Percentiles rank a stretch among this genome's conserved stretches.
Evolutionary conservation across 2,888 invertebrate genomes (phyloP).

Genomic region (Scaptomyza caliginosa): DNA sequence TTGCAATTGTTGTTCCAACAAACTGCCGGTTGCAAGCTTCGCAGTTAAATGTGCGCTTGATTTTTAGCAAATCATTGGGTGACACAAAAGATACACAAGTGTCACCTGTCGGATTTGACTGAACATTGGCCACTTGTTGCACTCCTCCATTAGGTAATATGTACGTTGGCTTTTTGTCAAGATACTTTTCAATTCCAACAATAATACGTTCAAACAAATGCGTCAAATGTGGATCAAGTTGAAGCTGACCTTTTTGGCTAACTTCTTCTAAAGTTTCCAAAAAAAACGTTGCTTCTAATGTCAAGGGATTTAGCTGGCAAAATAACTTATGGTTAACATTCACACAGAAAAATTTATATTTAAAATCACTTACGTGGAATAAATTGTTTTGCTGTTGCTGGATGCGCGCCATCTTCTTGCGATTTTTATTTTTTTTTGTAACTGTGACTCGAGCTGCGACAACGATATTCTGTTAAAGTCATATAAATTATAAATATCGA

Average conservation of each 20-base stretch:
- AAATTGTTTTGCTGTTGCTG: constrained; percentile 21
- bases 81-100: constrained; percentile 55
- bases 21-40: constrained; percentile 53
- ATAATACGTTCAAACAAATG: constrained; percentile 67
- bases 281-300: constrained; percentile 75
- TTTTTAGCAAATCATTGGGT: constrained; percentile 52
- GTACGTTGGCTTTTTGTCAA: constrained; percentile 62
- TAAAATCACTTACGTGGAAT: constrained; percentile 57
- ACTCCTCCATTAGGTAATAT: constrained; percentile 37
- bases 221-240: constrained; percentile 68
- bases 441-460: background rate
- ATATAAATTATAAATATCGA: constrained; percentile 5
- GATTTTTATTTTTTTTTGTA: constrained; percentile 43
- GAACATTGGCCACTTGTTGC: constrained; percentile 5
- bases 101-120: constrained; percentile 4
- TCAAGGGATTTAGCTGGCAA: constrained; percentile 73
- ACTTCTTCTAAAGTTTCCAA: constrained; percentile 60
- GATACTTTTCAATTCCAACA: constrained; percentile 67
- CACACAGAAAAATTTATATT: background rate
- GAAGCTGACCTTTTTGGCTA: constrained; percentile 26
- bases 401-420: constrained; percentile 54
- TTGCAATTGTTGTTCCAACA: constrained; percentile 64
- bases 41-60: constrained; percentile 67
- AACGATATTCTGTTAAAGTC: constrained; percentile 6
- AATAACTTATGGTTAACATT: background rate